Evolutionary conservation across 2,888 invertebrate species (phyloP).

Genomic region (Tubulanus polymorphus): DNA sequence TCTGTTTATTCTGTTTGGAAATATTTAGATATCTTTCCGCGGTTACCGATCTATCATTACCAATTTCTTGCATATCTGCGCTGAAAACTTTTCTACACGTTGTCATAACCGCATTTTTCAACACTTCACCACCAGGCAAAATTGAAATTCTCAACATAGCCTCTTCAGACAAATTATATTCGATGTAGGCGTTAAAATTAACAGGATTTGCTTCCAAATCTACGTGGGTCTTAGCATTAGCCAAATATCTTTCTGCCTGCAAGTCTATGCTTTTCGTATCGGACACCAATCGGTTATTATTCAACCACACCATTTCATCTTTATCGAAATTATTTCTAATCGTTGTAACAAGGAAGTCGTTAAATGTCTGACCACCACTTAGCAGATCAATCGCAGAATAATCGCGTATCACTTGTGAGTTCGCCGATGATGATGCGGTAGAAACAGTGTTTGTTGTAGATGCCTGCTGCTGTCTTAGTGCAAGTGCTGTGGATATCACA

Average conservation of each 20-base stretch:
- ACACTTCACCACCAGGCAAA: background rate
- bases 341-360: background rate
- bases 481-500: no score
- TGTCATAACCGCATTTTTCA: background rate
- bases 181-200: background rate
- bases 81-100: background rate
- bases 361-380: background rate
- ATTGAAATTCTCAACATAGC: background rate
- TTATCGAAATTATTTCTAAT: conserved; percentile 1
- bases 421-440: background rate
- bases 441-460: background rate
- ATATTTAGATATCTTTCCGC: background rate
- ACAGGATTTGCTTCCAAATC: background rate
- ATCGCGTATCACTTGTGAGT: background rate
- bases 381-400: background rate
- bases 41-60: background rate
- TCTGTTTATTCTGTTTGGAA: conserved; percentile 1
- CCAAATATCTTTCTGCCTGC: background rate
- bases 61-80: background rate
- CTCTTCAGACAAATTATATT: no score
- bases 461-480: background rate
- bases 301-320: background rate
- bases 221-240: background rate
- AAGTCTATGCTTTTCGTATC: background rate
- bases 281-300: conserved; percentile 1